Evolutionary conservation across 2,888 invertebrate species (phyloP), one percentile per base, ranked within the genome.

Genomic region (Phalera bucephala): DNA sequence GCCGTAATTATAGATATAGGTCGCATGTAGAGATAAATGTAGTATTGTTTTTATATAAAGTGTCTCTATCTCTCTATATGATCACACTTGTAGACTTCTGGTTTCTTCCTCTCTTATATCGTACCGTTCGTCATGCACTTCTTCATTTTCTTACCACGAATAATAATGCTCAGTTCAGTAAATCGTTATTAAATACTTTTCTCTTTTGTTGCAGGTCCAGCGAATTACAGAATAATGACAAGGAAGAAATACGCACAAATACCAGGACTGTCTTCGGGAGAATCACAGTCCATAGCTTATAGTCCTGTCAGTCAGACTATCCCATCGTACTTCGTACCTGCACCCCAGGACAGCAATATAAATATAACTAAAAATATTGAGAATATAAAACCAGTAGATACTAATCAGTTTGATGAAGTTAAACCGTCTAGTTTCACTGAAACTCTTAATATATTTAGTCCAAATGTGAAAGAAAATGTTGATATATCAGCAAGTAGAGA

Each of bases 161-260:
- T n/a, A n/a, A n/a, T n/a, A n/a, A n/a, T n/a, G n/a, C n/a, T n/a
- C n/a, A n/a, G n/a, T n/a, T n/a, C n/a, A n/a, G n/a, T n/a, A n/a
- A n/a, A n/a, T n/a, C n/a, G n/a, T n/a, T n/a, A n/a, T n/a, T n/a
- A n/a, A n/a, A 4, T 14, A n/a, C n/a, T 8, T 56, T 48, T 58
- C 26, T 58, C 26, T 36, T 26, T 72, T 72, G 64, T 85, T 88
- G 1, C 88, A 89, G 89, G 85, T 66, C 52, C 70, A 46, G 74
- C 93, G 52, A 91, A 88, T 23, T 96, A 93, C 74, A 90, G 95
- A 20, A 91, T 95, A 36, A 86, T 93, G 0, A 92, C 93, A 2
- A 91, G 91, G 55, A 93, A 94, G 69, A 93, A 94, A 62, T 96
- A 96, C 74, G 96, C 95, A 0, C 95, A 93, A 60, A 93, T 95